Conservation (phyloP, 1,140 invertebrate species). For the Thaumetopoea pityocampa region DNA sequence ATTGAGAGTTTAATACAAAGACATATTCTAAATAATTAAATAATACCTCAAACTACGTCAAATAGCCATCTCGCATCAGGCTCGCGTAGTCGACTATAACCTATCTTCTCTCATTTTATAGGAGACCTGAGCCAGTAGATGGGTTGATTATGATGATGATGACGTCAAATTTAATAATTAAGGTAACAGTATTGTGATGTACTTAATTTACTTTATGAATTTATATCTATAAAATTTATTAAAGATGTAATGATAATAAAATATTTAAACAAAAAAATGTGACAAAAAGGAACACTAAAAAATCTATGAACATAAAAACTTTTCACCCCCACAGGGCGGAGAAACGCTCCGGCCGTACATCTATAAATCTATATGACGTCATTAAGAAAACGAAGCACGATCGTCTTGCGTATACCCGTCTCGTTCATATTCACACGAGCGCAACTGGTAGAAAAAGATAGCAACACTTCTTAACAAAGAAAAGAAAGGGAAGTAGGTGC, state of each 20-base stretch:
- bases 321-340: constrained; percentile 42
- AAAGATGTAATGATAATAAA: constrained; percentile 21
- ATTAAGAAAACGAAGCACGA: constrained; percentile 63
- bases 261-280: constrained; percentile 12
- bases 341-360: constrained; percentile 41
- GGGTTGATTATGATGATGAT: too few relatives aligned
- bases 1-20: too few relatives aligned
- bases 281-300: constrained; percentile 39
- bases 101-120: too few relatives aligned
- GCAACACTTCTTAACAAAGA: constrained; percentile 49
- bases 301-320: constrained; percentile 60
- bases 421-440: constrained; percentile 34
- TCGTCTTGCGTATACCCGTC: constrained; percentile 57
- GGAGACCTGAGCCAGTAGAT: too few relatives aligned
- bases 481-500: constrained; percentile 36
- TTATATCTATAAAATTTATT: too few relatives aligned
- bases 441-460: constrained; percentile 32
- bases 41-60: too few relatives aligned
- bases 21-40: too few relatives aligned
- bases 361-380: constrained; percentile 73
- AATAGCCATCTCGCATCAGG: too few relatives aligned
- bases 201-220: too few relatives aligned
- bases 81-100: too few relatives aligned
- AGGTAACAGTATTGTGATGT: too few relatives aligned
- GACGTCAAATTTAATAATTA: too few relatives aligned